These are phyloP conservation scores for Orbicella faveolata DNA, from an alignment of 64 coral and sea anemone species.

Conservation along the genomic window DNA sequence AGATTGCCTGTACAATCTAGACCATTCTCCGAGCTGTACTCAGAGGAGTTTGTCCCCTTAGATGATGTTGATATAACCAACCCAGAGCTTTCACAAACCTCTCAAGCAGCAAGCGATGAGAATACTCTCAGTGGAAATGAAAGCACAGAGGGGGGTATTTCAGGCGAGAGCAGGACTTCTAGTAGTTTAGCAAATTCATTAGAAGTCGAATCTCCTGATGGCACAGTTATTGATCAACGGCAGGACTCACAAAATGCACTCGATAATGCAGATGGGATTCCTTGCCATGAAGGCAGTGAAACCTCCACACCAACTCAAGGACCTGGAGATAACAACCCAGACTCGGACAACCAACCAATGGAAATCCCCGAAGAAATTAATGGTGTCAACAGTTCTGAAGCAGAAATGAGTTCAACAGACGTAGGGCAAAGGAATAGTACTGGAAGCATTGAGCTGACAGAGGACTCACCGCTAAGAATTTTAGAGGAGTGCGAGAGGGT, in stretches of 20 bases:
- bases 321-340: not conserved
- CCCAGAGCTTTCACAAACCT: not conserved
- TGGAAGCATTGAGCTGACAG: constrained; percentile 85
- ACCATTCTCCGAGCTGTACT: constrained; percentile 83
- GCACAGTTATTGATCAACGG: not conserved
- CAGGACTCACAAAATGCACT: constrained; percentile 6
- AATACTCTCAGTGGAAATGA: constrained; percentile 6
- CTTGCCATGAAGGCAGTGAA: not conserved
- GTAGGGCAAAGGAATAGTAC: not conserved
- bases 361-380: constrained; percentile 8
- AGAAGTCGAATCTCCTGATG: not conserved
- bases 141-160: not conserved
- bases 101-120: not conserved
- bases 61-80: constrained; percentile 31
- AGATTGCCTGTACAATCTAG: constrained; percentile 51
- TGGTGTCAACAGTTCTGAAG: not conserved
- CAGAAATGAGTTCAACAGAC: not conserved
- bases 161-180: constrained; percentile 12
- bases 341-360: constrained; percentile 27
- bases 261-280: not conserved
- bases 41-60: constrained; percentile 70
- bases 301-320: not conserved
- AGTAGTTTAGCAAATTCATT: constrained; percentile 15
- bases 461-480: constrained; percentile 88
- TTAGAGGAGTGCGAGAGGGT: constrained; percentile 84